phyloP scores from a whole-genome alignment of 2,113 vertebrate species.

The Ranitomeya variabilis region DNA sequence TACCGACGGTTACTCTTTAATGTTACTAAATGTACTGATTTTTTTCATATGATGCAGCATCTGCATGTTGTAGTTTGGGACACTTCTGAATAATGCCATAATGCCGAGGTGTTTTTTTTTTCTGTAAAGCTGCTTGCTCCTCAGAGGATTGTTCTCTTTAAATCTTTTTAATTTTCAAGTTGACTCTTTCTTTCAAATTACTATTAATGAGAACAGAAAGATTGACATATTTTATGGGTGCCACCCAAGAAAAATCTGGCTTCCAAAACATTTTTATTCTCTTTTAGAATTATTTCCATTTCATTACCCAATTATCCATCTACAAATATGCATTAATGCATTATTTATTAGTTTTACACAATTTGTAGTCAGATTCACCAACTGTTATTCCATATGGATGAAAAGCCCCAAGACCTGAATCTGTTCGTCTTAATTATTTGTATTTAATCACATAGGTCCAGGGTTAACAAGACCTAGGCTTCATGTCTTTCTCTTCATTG shows the following conservation, averaged over 20 bases:
- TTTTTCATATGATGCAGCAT: neutral
- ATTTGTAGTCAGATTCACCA: conserved; percentile 64
- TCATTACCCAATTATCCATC: conserved; percentile 40
- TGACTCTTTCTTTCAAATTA: conserved; percentile 15
- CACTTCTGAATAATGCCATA: neutral
- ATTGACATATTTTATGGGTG: conserved; percentile 36
- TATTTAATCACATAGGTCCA: conserved; percentile 61
- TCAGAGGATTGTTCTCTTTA: neutral
- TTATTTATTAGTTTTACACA: conserved; percentile 63
- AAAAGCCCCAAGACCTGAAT: conserved; percentile 65
- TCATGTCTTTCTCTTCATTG: conserved; percentile 63
- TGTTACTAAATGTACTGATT: neutral
- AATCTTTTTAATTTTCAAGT: neutral
- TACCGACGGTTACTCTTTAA: neutral
- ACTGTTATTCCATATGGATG: conserved; percentile 63
- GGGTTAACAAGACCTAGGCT: conserved; percentile 59
- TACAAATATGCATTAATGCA: conserved; percentile 58
- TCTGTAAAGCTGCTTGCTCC: neutral
- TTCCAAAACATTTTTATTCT: conserved; percentile 35
- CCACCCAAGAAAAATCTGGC: conserved; percentile 51
- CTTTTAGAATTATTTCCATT: conserved; percentile 28
- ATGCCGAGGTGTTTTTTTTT: neutral
- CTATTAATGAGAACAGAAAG: neutral
- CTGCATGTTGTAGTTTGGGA: neutral
- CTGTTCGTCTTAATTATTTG: conserved; percentile 67